Evolutionary conservation across 2,888 invertebrate genomes (phyloP), one percentile per base, ranked within the genome.

Genomic region (Limnephilus lunatus): DNA sequence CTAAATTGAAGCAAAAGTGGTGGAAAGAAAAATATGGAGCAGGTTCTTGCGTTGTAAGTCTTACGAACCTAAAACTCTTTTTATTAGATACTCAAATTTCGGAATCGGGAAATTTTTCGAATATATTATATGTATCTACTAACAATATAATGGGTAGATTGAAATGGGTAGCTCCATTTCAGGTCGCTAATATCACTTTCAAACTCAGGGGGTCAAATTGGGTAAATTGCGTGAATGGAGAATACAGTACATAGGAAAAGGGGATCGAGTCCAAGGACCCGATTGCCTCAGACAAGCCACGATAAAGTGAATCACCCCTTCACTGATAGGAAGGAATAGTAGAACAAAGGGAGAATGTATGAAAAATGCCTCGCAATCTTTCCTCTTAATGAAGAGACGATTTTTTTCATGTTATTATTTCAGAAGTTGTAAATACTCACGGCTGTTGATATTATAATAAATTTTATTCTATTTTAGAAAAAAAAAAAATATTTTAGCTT

Each of bases 21-120:
- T 99, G 99, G 99, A 97, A 98, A 94, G 98, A 98, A 95, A 97
- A 97, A 95, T 96, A 97, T 93, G 98, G 97, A 30, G 98, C 97
- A 81, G 97, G 97, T 92, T 97, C 97, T 82, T 98, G 98, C 95
- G 96, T 96, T 95, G 97, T 97, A 96, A 96, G 96, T 95, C 15
- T 48, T 3, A 2, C 12, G 44, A 44, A 44, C 12, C 44, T 11
- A 44, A 44, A 1, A 44, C 5, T 12, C 12, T 44, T 44, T 12
- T 44, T 35, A 35, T 35, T 35, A 32, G 32, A 3, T 11, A 44
- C 12, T 44, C 44, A 44, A 44, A 44, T 44, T 44, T 44, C 0
- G 12, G 44, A 44, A 44, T 44, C 12, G 2, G 44, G 12, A 12
- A 44, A 2, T 12, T 1, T 44, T 12, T 44, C 11, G 12, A 12